Conservation (phyloP, 2,113 vertebrate genomes). For the Sphyrna mokarran region DNA sequence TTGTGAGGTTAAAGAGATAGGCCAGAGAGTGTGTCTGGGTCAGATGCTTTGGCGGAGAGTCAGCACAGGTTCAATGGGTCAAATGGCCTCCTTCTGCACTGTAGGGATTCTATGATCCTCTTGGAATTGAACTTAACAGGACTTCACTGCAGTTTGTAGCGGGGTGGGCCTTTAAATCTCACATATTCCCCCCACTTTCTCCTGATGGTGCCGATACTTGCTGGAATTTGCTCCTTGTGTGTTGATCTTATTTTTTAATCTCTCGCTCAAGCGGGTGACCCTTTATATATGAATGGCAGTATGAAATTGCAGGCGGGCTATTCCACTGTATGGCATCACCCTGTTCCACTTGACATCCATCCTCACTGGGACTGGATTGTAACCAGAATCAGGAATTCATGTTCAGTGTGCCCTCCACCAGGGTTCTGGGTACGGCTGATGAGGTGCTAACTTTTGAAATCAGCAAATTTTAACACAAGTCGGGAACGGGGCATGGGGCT, state of each 20-base stretch:
- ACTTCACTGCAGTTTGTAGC: not conserved
- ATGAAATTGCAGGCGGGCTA: not conserved
- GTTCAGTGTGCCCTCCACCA: not conserved
- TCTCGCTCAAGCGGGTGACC: not conserved
- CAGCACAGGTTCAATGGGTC: too few relatives aligned
- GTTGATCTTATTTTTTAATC: not conserved
- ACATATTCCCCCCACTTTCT: not conserved
- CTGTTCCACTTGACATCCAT: not conserved
- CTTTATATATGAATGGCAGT: not conserved
- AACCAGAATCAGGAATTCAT: not conserved
- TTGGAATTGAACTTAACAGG: not conserved
- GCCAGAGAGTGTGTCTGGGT: too few relatives aligned
- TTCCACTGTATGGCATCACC: not conserved
- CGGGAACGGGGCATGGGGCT: not conserved
- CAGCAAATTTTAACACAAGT: not conserved
- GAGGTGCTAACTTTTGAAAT: not conserved
- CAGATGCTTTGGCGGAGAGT: too few relatives aligned
- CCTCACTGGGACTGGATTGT: not conserved
- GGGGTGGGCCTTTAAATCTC: too few relatives aligned
- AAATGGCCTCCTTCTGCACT: too few relatives aligned
- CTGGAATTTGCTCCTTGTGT: not conserved
- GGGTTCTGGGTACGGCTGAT: not conserved
- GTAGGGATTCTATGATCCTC: not conserved
- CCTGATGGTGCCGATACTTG: not conserved
- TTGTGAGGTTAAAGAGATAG: too few relatives aligned